A percentile compares a stretch with the other conserved stretches of the same genome.
Conservation (phyloP, 2,797 vertebrate species). For the Hemitrygon akajei region DNA sequence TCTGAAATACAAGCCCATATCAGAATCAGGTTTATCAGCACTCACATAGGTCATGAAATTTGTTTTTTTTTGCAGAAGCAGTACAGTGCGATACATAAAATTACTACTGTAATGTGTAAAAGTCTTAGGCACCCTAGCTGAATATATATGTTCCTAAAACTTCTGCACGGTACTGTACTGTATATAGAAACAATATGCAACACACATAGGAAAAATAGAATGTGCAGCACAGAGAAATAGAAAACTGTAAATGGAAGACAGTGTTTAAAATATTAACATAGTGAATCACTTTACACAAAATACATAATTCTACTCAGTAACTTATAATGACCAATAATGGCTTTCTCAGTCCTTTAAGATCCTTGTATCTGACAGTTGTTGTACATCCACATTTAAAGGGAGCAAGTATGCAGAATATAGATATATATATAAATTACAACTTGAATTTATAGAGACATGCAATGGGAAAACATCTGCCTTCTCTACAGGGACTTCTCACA, state of each 20-base stretch:
- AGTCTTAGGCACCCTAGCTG: too few relatives aligned
- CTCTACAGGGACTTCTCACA: neutral
- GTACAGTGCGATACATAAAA: too few relatives aligned
- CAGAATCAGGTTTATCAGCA: too few relatives aligned
- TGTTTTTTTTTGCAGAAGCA: too few relatives aligned
- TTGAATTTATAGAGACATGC: neutral
- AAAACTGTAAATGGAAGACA: neutral
- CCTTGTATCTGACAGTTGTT: too few relatives aligned
- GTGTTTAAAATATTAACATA: neutral
- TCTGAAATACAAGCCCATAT: too few relatives aligned
- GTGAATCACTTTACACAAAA: neutral
- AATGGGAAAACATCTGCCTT: neutral
- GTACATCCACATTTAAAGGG: neutral
- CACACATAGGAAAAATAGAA: neutral
- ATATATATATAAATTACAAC: neutral
- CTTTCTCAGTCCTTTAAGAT: neutral
- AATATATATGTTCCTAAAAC: too few relatives aligned
- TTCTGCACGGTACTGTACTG: too few relatives aligned
- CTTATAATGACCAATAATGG: neutral
- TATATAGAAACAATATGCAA: neutral
- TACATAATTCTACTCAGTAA: neutral
- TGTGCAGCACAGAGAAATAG: neutral
- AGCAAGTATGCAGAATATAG: neutral
- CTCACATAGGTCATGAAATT: too few relatives aligned
- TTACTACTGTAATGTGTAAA: too few relatives aligned